Conservation (phyloP, 2,888 invertebrate genomes). For the Cybosia mesomella region DNA sequence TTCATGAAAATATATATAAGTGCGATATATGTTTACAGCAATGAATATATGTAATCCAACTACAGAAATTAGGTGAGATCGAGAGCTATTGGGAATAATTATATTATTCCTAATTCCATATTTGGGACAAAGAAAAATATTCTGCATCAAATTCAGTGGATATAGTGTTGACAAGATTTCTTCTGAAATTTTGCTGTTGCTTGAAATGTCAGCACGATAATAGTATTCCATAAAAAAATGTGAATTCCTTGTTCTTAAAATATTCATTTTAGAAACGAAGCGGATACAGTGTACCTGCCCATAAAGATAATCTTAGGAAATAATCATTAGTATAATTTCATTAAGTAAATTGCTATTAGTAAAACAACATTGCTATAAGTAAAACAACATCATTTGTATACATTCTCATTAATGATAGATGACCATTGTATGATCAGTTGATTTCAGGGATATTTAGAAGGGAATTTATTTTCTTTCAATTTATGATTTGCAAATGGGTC, state of each 20-base stretch:
- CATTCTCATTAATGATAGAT: too few relatives aligned
- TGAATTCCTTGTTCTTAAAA: neutral
- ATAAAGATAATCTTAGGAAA: neutral
- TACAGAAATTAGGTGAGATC: neutral
- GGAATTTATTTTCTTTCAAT: too few relatives aligned
- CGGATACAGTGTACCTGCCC: neutral
- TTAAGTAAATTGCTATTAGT: too few relatives aligned
- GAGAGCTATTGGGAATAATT: slow-evolving; percentile 7
- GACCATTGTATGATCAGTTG: too few relatives aligned
- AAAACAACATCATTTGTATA: too few relatives aligned
- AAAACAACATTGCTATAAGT: too few relatives aligned
- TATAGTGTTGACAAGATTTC: slow-evolving; percentile 17
- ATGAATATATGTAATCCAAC: neutral
- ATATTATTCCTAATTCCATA: slow-evolving; percentile 16
- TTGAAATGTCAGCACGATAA: neutral
- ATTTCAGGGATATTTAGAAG: too few relatives aligned
- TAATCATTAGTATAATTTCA: neutral
- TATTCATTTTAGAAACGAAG: neutral
- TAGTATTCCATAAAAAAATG: neutral
- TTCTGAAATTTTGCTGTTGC: neutral
- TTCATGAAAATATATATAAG: neutral
- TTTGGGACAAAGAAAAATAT: slow-evolving; percentile 7
- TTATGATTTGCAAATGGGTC: too few relatives aligned
- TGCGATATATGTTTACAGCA: neutral
- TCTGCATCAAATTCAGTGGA: slow-evolving; percentile 22